These are phyloP conservation scores for Apostichopus japonicus DNA, from an alignment of 35 echinoderm and acorn worm genomes.

Conservation along the genomic window DNA sequence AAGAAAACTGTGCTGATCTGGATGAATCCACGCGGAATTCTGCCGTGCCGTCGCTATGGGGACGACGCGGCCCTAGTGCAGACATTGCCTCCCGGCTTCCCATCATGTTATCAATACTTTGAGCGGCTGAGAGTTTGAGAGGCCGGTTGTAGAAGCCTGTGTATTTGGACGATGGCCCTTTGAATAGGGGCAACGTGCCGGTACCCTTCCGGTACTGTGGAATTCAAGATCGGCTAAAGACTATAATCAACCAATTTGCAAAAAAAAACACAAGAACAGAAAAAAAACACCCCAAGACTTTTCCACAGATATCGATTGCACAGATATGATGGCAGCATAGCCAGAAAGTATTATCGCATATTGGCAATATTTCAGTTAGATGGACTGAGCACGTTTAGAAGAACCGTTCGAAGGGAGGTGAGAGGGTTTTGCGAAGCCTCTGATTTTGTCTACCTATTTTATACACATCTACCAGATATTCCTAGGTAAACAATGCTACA, in stretches of 20 bases:
- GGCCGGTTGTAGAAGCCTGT: conserved; percentile 9
- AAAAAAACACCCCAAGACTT: background rate
- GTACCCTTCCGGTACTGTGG: conserved; percentile 41
- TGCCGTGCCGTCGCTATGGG: conserved; percentile 49
- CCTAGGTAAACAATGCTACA: too few relatives aligned
- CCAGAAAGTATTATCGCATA: background rate
- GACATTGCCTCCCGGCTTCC: conserved; percentile 45
- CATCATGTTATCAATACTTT: conserved; percentile 59
- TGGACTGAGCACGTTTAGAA: background rate
- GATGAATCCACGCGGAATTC: conserved; percentile 46
- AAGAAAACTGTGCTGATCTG: conserved; percentile 25
- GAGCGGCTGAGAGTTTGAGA: conserved; percentile 27
- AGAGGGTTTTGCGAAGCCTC: too few relatives aligned
- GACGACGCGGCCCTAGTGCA: conserved; percentile 42
- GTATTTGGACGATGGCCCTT: conserved; percentile 29
- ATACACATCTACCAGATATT: too few relatives aligned
- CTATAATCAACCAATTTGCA: background rate
- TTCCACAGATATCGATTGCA: background rate
- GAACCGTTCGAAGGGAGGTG: too few relatives aligned
- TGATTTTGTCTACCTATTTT: too few relatives aligned
- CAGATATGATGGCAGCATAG: background rate
- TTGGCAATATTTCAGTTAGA: background rate
- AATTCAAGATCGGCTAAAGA: background rate
- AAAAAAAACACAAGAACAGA: background rate
- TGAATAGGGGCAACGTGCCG: conserved; percentile 1